These are phyloP conservation scores for Anaspis maculata DNA, from an alignment of 2,888 invertebrate genomes.

Conservation along the genomic window DNA sequence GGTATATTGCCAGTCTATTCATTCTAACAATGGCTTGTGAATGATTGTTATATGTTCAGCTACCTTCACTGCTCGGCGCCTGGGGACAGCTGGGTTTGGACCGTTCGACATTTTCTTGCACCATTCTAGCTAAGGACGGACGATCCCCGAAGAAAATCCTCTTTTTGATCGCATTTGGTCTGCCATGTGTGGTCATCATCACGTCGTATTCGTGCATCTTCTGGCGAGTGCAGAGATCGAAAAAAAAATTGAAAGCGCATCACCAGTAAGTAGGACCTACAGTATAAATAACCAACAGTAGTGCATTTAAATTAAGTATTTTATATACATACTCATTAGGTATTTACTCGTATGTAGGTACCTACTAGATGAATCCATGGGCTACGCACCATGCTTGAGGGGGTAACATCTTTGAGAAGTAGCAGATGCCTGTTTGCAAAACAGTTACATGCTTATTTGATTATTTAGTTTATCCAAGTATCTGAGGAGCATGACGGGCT, in stretches of 20 bases:
- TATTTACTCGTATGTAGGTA: slow-evolving; percentile 1
- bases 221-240: slow-evolving; percentile 66
- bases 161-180: slow-evolving; percentile 72
- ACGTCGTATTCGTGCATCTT: slow-evolving; percentile 82
- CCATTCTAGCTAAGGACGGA: slow-evolving; percentile 70
- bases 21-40: not conserved
- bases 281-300: too few species aligned
- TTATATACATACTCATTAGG: slow-evolving; percentile 1
- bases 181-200: slow-evolving; percentile 79
- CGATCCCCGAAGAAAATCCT: slow-evolving; percentile 76
- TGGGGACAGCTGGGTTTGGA: slow-evolving; percentile 83
- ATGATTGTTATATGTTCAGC: slow-evolving; percentile 37
- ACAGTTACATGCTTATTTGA: too few species aligned
- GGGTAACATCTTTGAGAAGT: too few species aligned
- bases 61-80: slow-evolving; percentile 70
- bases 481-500: too few species aligned
- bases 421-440: too few species aligned
- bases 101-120: slow-evolving; percentile 77
- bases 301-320: not conserved
- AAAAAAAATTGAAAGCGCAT: slow-evolving; percentile 63
- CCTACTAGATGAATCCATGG: not conserved
- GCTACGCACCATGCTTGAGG: too few species aligned
- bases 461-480: too few species aligned
- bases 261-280: slow-evolving; percentile 55
- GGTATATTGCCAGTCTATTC: too few species aligned